Percentiles rank a stretch among this genome's conserved stretches.
Evolutionary conservation across 2,113 vertebrate genomes (phyloP).

Genomic region (Xenopus tropicalis): DNA sequence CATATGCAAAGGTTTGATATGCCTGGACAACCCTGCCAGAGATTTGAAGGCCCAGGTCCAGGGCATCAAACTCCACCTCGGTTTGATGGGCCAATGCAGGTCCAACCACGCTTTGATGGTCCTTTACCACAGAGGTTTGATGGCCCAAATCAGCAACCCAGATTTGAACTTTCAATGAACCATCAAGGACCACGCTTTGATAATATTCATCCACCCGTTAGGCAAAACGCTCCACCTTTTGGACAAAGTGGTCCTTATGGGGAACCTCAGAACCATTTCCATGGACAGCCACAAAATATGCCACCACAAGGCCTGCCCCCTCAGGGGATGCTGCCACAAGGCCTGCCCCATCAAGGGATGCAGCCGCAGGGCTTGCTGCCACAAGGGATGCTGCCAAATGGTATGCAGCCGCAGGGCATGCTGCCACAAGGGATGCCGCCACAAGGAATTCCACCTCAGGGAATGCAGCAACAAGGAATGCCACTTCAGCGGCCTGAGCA

Average conservation of each 20-base stretch:
- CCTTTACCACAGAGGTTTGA: slow-evolving; percentile 73
- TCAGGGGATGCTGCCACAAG: slow-evolving; percentile 58
- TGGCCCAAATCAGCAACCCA: slow-evolving; percentile 67
- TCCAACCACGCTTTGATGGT: slow-evolving; percentile 68
- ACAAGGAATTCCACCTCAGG: slow-evolving; percentile 24
- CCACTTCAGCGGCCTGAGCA: slow-evolving; percentile 67
- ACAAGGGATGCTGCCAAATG: neutral
- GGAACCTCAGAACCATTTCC: slow-evolving; percentile 75
- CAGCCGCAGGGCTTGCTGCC: neutral
- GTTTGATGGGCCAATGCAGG: slow-evolving; percentile 64
- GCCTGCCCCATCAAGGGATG: neutral
- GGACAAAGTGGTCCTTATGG: slow-evolving; percentile 70
- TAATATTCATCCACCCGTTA: slow-evolving; percentile 69
- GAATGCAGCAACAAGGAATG: slow-evolving; percentile 34
- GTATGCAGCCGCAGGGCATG: neutral
- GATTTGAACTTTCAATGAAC: slow-evolving; percentile 70
- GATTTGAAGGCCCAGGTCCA: slow-evolving; percentile 70
- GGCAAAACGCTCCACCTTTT: slow-evolving; percentile 66
- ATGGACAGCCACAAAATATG: slow-evolving; percentile 47
- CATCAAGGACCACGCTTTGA: slow-evolving; percentile 69
- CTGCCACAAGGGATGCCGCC: neutral
- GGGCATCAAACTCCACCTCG: slow-evolving; percentile 68
- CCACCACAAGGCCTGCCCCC: slow-evolving; percentile 59
- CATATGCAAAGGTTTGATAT: slow-evolving; percentile 75
- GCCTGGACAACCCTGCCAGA: slow-evolving; percentile 71